Evolutionary conservation across 1,140 invertebrate species (phyloP).

Genomic region (Drosophila lacteicornis): DNA sequence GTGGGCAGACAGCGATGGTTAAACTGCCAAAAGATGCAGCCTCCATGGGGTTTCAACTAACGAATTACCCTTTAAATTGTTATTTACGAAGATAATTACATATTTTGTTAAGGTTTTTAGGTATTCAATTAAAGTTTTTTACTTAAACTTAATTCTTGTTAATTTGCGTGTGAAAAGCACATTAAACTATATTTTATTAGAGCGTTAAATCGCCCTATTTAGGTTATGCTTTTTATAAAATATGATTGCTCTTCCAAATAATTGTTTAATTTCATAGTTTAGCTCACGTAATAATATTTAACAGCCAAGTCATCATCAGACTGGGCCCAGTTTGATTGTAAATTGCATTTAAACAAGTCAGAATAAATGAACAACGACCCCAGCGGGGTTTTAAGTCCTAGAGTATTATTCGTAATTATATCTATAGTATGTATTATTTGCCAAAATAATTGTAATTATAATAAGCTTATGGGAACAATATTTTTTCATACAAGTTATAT

Average conservation of each 20-base stretch:
- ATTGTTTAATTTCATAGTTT: neutral
- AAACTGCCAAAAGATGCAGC: slow-evolving; percentile 12
- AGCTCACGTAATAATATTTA: neutral
- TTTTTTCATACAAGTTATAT: neutral
- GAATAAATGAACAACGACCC: too few relatives aligned
- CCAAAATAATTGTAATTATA: neutral
- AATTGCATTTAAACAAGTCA: neutral
- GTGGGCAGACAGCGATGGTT: slow-evolving; percentile 1
- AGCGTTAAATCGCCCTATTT: neutral
- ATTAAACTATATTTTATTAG: neutral
- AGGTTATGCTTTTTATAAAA: too few relatives aligned
- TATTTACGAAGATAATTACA: neutral
- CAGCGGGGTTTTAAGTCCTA: neutral
- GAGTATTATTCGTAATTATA: neutral
- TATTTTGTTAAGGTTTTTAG: neutral
- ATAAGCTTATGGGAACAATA: neutral
- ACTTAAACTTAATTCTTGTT: neutral
- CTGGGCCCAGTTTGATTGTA: neutral
- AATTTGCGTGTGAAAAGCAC: neutral
- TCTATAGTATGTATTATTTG: too few relatives aligned
- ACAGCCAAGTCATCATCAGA: neutral
- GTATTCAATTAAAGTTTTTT: too few relatives aligned
- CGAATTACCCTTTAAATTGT: neutral
- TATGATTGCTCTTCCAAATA: slow-evolving; percentile 2
- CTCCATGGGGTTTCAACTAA: neutral